Base-by-base conservation (phyloP, 2,113 vertebrate species). In the Genyomyrus donnyi region DNA sequence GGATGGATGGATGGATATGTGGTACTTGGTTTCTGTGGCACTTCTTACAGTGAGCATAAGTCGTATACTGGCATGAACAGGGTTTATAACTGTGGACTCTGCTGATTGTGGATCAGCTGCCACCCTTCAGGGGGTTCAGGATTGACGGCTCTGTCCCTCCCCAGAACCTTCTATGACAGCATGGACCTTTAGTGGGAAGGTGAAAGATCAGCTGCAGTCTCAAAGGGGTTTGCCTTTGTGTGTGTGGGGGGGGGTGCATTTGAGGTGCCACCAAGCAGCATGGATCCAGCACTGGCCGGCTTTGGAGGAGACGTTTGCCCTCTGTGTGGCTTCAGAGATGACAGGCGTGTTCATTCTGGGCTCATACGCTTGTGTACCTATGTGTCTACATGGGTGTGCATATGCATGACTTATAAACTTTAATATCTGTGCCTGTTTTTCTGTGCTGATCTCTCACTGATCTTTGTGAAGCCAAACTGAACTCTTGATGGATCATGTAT, bases 91-190 rank as follows among this genome's bases (percentile, higher is more conserved):
- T n/a, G 24, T 66, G 85, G 52, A 27, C 31, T 35, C 92, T 91
- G 85, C 90, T 92, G 89, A 91, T 48, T 91, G 93, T 92, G 92
- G 94, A 94, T 96, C 92, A 92, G 88, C 90, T 88, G 88, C 88
- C 87, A 89, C 93, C 92, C 91, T 90, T 92, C 93, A 93, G 93
- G 88, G 89, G 88, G 88, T 91, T 94, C 84, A 84, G 48, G 91
- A 87, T 91, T 92, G 50, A 93, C 91, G 88, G 91, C 90, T 91
- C 45, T 89, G 89, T 92, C 91, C 52, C 89, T 91, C 85, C 56
- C 92, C 90, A 48, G 91, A 90, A 80, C 91, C 92, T 91, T 91
- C 83, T 91, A 93, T 92, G 92, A 93, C 92, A 91, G 58, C 48
- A 88, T 84, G 80, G 90, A 91, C 90, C 91, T 89, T 93, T 80